phyloP scores from a whole-genome alignment of 2,797 vertebrate species.

The Rhabdophis nuchalis region DNA sequence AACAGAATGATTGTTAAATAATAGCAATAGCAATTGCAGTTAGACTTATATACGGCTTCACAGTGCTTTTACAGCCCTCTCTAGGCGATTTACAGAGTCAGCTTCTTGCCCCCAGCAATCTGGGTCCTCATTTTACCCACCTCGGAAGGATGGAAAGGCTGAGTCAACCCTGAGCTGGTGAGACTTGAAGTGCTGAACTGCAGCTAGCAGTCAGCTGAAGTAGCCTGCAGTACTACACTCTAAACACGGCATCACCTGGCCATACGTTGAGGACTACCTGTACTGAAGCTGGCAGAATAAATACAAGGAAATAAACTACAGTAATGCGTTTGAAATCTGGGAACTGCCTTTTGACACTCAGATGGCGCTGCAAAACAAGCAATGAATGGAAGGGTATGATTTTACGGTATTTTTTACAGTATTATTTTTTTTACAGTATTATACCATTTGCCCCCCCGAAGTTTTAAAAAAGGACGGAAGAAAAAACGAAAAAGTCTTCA shows the following conservation, averaged over 20 bases:
- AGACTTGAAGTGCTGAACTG: too few species aligned
- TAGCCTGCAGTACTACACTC: too few species aligned
- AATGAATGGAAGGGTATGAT: not conserved
- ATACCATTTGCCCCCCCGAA: constrained; percentile 1
- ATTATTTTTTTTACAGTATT: not conserved
- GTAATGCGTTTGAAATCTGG: not conserved
- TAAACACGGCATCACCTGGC: not conserved
- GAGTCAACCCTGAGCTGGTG: too few species aligned
- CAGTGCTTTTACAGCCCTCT: too few species aligned
- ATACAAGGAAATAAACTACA: not conserved
- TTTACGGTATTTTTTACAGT: not conserved
- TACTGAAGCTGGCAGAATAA: not conserved
- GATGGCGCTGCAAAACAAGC: not conserved
- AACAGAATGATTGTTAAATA: not conserved
- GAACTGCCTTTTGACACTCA: not conserved
- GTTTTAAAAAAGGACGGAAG: constrained; percentile 18
- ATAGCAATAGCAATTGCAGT: not conserved
- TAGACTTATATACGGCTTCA: too few species aligned
- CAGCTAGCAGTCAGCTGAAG: too few species aligned
- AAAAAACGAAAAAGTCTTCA: constrained; percentile 57
- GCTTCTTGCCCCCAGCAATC: too few species aligned
- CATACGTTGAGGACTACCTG: not conserved
- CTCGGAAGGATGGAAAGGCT: too few species aligned
- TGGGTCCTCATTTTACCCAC: too few species aligned
- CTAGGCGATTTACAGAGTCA: too few species aligned